Percentiles rank a stretch among this genome's conserved stretches.
Evolutionary conservation across 2,113 vertebrate species (phyloP).

Genomic region (Cervus canadensis): DNA sequence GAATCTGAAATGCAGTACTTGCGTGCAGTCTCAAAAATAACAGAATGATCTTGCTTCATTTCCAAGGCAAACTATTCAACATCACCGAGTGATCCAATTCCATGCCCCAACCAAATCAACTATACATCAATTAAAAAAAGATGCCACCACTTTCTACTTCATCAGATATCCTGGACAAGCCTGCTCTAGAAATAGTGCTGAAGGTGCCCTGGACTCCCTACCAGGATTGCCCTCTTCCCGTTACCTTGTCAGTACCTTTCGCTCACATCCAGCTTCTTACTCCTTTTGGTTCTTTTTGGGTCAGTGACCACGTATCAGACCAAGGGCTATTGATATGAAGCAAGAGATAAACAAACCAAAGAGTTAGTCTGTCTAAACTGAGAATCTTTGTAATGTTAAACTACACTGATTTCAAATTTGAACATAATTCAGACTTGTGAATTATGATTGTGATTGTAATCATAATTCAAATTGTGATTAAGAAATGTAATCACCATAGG

Average conservation of each 20-base stretch:
- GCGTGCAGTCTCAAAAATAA: background rate
- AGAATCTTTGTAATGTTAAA: background rate
- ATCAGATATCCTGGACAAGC: background rate
- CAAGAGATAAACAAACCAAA: background rate
- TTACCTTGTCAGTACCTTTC: too few species aligned
- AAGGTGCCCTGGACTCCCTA: background rate
- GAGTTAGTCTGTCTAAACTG: background rate
- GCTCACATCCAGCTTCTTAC: background rate
- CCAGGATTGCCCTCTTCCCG: background rate
- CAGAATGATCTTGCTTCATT: background rate
- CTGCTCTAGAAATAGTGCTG: background rate
- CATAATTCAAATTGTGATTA: background rate
- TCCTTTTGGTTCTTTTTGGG: background rate
- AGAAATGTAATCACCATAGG: background rate
- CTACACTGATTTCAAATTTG: background rate
- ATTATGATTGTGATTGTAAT: background rate
- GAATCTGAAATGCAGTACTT: background rate
- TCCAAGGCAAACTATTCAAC: background rate
- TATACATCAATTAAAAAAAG: background rate
- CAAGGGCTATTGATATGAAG: background rate
- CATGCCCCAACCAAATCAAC: background rate
- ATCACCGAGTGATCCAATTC: background rate
- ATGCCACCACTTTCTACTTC: background rate
- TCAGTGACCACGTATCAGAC: background rate
- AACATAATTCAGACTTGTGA: background rate